Percentiles rank a stretch among this genome's conserved stretches.
These are phyloP conservation scores for Oryctes rhinoceros DNA, from an alignment of 1,140 invertebrate genomes.

Conservation along the genomic window DNA sequence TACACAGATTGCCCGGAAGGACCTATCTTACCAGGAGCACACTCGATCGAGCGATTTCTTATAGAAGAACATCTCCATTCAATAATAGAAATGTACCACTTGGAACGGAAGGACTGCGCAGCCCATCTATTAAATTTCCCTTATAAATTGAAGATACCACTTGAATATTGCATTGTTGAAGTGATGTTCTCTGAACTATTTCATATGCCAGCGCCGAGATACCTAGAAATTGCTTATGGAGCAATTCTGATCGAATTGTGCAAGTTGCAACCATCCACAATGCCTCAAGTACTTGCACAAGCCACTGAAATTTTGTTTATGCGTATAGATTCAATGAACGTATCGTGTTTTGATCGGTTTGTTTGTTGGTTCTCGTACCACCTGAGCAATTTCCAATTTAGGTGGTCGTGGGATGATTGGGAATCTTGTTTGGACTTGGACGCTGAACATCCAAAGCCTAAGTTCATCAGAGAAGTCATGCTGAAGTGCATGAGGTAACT, in stretches of 20 bases:
- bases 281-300: constrained; percentile 98
- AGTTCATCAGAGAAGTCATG: constrained; percentile 94
- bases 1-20: constrained; percentile 98
- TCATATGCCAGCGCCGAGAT: constrained; percentile 85
- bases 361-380: constrained; percentile 99
- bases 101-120: constrained; percentile 95
- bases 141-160: constrained; percentile 92
- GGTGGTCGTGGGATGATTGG: constrained; percentile 99
- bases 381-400: constrained; percentile 98
- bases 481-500: constrained; percentile 85
- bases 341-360: constrained; percentile 95
- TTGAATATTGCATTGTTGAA: constrained; percentile 99
- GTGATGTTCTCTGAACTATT: constrained; percentile 96
- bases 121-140: constrained; percentile 90
- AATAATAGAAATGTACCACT: constrained; percentile 89
- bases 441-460: constrained; percentile 90
- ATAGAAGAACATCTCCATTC: constrained; percentile 97
- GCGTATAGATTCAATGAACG: constrained; percentile 96
- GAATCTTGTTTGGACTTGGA: constrained; percentile 85
- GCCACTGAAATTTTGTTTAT: constrained; percentile 97
- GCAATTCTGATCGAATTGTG: constrained; percentile 97
- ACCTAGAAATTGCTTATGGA: constrained; percentile 94
- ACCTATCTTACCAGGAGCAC: constrained; percentile 89
- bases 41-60: constrained; percentile 96
- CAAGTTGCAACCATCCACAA: constrained; percentile 94